Percentiles rank a stretch among this genome's conserved stretches.
These are phyloP conservation scores for Thymallus thymallus DNA, from an alignment of 2,113 vertebrate genomes.

Conservation along the genomic window DNA sequence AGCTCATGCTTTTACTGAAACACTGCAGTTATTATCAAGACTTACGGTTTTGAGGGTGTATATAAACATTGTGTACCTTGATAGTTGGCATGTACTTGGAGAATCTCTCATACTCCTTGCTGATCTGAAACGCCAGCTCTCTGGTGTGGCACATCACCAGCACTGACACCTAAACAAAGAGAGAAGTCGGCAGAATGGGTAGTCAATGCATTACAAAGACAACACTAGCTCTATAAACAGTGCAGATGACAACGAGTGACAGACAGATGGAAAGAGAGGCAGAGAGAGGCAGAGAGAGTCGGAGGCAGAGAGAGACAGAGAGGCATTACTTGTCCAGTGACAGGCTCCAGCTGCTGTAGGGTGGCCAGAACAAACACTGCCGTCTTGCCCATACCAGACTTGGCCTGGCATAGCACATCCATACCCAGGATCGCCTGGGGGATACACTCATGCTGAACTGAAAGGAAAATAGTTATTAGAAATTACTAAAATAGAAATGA, in stretches of 20 bases:
- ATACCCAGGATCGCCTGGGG: constrained; percentile 85
- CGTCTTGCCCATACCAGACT: constrained; percentile 84
- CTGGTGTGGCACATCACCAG: constrained; percentile 84
- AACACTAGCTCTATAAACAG: no score
- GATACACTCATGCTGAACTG: constrained; percentile 85
- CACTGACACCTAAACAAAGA: constrained; percentile 74
- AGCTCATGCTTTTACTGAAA: no score
- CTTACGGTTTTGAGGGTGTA: no score
- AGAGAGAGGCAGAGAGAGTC: no score
- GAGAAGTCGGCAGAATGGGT: no score
- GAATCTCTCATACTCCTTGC: constrained; percentile 85
- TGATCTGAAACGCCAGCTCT: constrained; percentile 84
- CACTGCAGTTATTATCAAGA: no score
- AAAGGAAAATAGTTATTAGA: not conserved
- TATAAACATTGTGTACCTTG: constrained; percentile 64
- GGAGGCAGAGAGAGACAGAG: not conserved
- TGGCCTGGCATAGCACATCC: constrained; percentile 85
- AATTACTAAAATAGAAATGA: not conserved
- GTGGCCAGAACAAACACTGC: constrained; percentile 84
- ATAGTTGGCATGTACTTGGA: constrained; percentile 85
- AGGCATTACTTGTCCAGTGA: constrained; percentile 77
- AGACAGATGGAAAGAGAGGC: no score
- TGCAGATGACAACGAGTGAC: no score
- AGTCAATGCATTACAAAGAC: no score
- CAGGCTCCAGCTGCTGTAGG: constrained; percentile 80